A percentile compares a stretch with the other conserved stretches of the same genome.
Conservation (phyloP, 2,113 vertebrate genomes). For the Bostrychus sinensis region DNA sequence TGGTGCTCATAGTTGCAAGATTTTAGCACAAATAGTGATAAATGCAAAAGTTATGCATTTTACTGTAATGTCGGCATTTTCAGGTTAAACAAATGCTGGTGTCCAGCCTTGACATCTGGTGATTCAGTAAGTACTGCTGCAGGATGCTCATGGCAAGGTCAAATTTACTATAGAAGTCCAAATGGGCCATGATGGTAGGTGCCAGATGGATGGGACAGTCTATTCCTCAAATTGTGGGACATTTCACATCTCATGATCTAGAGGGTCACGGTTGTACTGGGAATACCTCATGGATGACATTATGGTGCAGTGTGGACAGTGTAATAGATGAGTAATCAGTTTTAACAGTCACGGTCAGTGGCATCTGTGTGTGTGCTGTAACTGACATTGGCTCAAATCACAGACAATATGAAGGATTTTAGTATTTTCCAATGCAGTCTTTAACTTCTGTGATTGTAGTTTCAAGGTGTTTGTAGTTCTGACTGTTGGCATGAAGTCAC, state of each 20-base stretch:
- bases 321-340: slow-evolving; percentile 1
- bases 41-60: neutral
- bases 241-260: neutral
- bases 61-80: neutral
- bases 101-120: neutral
- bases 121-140: neutral
- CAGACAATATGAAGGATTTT: too few species aligned
- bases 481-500: too few species aligned
- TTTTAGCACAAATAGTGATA: neutral
- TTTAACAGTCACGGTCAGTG: neutral
- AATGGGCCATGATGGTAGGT: neutral
- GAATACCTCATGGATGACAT: slow-evolving; percentile 6
- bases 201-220: slow-evolving; percentile 6
- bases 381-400: too few species aligned
- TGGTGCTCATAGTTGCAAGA: neutral
- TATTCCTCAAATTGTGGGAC: slow-evolving; percentile 6
- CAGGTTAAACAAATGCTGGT: neutral
- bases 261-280: slow-evolving; percentile 1
- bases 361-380: too few species aligned
- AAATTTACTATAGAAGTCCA: slow-evolving; percentile 9
- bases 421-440: too few species aligned
- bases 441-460: too few species aligned
- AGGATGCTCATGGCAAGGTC: slow-evolving; percentile 4
- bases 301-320: neutral
- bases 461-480: too few species aligned